Conservation (phyloP, 2,113 vertebrate species). For the human (Homo sapiens) region DNA sequence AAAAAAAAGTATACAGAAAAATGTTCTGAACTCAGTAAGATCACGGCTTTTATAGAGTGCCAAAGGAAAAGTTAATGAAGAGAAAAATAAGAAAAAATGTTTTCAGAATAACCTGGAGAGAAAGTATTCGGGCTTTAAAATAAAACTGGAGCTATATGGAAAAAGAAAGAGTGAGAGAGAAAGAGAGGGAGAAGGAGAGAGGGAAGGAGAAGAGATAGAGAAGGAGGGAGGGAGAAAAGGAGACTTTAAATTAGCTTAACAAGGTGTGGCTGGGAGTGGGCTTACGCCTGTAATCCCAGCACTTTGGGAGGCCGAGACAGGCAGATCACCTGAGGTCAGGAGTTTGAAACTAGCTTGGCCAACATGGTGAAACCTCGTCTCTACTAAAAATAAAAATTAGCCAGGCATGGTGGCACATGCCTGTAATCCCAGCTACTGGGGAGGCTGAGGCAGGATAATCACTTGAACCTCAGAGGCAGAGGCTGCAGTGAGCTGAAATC, state of each 20-base stretch:
- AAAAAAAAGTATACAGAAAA: not conserved
- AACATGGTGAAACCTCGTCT: too few relatives aligned
- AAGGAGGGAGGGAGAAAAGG: not conserved
- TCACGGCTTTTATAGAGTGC: not conserved
- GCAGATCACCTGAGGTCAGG: too few relatives aligned
- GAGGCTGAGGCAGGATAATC: too few relatives aligned
- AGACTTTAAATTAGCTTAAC: not conserved
- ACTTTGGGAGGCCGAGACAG: too few relatives aligned
- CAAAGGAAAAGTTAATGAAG: not conserved
- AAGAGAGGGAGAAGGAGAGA: not conserved
- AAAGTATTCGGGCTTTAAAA: not conserved
- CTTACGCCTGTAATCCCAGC: too few relatives aligned
- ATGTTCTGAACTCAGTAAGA: not conserved
- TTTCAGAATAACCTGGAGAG: not conserved
- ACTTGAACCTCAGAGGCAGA: too few relatives aligned
- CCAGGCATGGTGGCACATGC: too few relatives aligned
- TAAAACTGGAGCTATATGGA: not conserved
- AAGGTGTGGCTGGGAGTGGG: not conserved
- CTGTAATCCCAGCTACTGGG: too few relatives aligned
- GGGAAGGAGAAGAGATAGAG: too few relatives aligned
- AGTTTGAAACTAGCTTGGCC: too few relatives aligned
- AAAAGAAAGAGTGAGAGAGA: not conserved
- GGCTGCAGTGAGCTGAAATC: too few relatives aligned
- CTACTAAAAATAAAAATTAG: too few relatives aligned
- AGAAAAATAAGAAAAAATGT: not conserved